phyloP scores from a whole-genome alignment of 2,113 vertebrate genomes.

The Myotis yumanensis region DNA sequence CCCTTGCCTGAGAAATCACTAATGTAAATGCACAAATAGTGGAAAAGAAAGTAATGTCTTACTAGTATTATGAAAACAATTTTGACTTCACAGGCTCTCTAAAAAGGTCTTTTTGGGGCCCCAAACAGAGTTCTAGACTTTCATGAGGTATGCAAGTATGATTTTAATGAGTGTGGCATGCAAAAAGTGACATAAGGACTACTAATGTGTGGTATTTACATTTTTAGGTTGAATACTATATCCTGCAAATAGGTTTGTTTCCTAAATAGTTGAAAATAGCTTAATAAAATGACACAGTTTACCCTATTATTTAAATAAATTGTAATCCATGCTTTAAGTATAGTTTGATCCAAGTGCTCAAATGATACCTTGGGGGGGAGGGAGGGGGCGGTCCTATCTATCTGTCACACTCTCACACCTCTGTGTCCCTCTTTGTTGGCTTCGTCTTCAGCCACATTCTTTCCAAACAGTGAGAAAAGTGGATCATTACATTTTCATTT shows the following conservation, averaged over 20 bases:
- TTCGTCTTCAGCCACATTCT: background rate
- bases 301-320: background rate
- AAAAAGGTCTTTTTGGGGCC: too few relatives aligned
- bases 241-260: background rate
- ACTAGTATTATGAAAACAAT: too few relatives aligned
- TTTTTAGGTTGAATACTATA: background rate
- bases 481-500: background rate
- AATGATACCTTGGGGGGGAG: background rate
- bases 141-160: background rate
- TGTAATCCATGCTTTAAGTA: background rate
- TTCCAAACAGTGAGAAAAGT: background rate
- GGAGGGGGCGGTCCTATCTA: too few relatives aligned
- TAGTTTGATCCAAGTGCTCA: background rate
- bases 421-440: background rate
- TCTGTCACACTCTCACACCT: background rate
- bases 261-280: background rate
- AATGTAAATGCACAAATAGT: too few relatives aligned
- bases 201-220: background rate
- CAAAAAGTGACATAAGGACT: background rate
- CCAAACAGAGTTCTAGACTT: background rate
- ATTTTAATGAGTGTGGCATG: background rate
- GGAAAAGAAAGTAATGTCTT: too few relatives aligned
- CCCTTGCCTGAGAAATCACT: too few relatives aligned
- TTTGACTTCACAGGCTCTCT: too few relatives aligned
- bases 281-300: slow-evolving; percentile 2